phyloP scores from a whole-genome alignment of 1,140 invertebrate species.

The Mamestra configurata region DNA sequence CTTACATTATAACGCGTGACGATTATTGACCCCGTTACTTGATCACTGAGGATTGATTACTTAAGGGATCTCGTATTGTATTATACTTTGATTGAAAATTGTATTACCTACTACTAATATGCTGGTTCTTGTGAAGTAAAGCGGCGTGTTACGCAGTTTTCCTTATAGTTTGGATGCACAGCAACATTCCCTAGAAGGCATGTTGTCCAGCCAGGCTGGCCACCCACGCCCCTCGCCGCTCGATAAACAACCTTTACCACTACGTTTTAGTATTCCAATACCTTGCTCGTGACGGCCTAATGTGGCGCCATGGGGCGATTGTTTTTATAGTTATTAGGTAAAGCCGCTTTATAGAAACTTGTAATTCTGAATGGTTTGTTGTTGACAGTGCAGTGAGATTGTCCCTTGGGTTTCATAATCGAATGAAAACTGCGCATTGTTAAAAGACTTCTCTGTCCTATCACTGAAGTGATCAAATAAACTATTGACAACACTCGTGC shows the following conservation, averaged over 20 bases:
- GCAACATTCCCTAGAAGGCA: slow-evolving; percentile 83
- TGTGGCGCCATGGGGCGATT: slow-evolving; percentile 60
- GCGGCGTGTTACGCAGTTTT: slow-evolving; percentile 64
- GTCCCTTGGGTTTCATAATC: too few species aligned
- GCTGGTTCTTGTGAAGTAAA: slow-evolving; percentile 37
- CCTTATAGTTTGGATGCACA: slow-evolving; percentile 74
- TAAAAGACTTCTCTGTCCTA: too few species aligned
- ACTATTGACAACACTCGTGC: too few species aligned
- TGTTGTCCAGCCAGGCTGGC: slow-evolving; percentile 65
- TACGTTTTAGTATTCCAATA: slow-evolving; percentile 60
- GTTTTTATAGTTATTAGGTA: slow-evolving; percentile 59
- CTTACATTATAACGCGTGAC: slow-evolving; percentile 64
- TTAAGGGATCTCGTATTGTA: too few species aligned
- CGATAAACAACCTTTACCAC: slow-evolving; percentile 58
- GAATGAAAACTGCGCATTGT: too few species aligned
- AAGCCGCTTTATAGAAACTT: slow-evolving; percentile 37
- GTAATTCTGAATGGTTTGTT: background rate
- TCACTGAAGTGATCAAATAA: too few species aligned
- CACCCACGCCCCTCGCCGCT: slow-evolving; percentile 71
- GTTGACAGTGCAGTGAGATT: background rate
- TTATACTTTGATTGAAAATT: slow-evolving; percentile 15
- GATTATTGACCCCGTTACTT: slow-evolving; percentile 70
- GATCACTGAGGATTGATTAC: slow-evolving; percentile 19
- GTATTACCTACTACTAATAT: slow-evolving; percentile 37
- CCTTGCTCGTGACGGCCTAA: slow-evolving; percentile 57